Conservation (phyloP, 1,140 invertebrate genomes). For the Hycleus phaleratus region DNA sequence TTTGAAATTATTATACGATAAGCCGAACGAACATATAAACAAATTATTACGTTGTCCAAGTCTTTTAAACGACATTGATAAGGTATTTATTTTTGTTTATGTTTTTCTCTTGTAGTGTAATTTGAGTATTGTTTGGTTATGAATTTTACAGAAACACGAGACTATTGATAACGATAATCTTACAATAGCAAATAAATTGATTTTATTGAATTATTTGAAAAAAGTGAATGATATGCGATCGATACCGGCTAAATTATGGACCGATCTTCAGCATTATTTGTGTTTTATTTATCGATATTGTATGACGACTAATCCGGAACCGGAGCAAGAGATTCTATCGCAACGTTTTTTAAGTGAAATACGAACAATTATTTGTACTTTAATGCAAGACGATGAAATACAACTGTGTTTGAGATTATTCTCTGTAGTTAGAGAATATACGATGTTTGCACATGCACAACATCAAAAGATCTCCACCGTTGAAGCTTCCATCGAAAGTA, state of each 20-base stretch:
- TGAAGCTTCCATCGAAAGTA: constrained; percentile 8
- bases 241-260: constrained; percentile 26
- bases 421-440: constrained; percentile 27
- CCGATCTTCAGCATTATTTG: constrained; percentile 33
- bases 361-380: constrained; percentile 21
- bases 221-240: constrained; percentile 30
- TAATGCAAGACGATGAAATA: constrained; percentile 25
- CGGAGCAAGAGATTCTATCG: constrained; percentile 20
- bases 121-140: background rate
- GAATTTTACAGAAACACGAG: background rate
- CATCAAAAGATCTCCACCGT: constrained; percentile 4
- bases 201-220: constrained; percentile 30
- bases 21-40: constrained; percentile 25
- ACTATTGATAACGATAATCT: background rate
- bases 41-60: constrained; percentile 10
- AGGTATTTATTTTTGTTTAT: no score
- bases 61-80: no score
- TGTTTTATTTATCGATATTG: constrained; percentile 35
- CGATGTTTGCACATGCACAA: constrained; percentile 28
- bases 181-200: constrained; percentile 15
- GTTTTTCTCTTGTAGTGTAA: background rate
- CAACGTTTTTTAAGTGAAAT: constrained; percentile 20
- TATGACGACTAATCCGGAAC: constrained; percentile 23
- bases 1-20: constrained; percentile 27
- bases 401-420: constrained; percentile 30